Evolutionary conservation across 2,888 invertebrate genomes (phyloP).

Genomic region (Microplitis deprimator): DNA sequence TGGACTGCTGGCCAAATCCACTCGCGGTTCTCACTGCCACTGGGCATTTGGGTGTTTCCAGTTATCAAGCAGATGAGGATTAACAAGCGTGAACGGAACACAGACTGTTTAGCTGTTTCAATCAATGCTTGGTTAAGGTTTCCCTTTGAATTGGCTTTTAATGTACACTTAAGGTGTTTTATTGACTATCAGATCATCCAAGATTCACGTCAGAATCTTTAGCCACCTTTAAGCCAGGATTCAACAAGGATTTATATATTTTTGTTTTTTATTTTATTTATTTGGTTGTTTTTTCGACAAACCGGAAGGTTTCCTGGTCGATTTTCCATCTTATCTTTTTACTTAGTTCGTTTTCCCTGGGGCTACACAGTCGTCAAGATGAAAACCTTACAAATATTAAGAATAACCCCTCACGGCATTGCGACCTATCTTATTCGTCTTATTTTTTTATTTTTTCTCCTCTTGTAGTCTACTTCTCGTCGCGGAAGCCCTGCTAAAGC

Average conservation of each 20-base stretch:
- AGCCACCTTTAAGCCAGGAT: conserved; percentile 45
- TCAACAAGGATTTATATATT: conserved; percentile 4
- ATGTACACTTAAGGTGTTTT: conserved; percentile 4
- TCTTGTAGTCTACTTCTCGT: conserved; percentile 35
- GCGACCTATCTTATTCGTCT: conserved; percentile 28
- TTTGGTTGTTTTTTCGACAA: neutral
- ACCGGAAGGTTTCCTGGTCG: conserved; percentile 32
- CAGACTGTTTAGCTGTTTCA: conserved; percentile 4
- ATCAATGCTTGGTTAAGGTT: neutral
- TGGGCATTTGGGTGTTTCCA: conserved; percentile 22
- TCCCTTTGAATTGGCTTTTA: neutral
- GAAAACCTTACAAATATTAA: conserved; percentile 69
- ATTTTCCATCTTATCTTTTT: conserved; percentile 35
- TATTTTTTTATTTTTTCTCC: conserved; percentile 37
- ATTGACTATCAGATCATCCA: conserved; percentile 54
- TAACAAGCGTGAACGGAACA: conserved; percentile 14
- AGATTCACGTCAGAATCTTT: conserved; percentile 51
- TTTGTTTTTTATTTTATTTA: neutral
- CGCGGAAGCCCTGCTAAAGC: conserved; percentile 65
- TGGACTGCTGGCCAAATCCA: conserved; percentile 20
- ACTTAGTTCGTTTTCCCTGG: conserved; percentile 31
- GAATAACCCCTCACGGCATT: conserved; percentile 60
- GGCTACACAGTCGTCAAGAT: conserved; percentile 49
- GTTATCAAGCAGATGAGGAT: conserved; percentile 21
- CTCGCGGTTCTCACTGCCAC: conserved; percentile 4